Percentiles rank a stretch among this genome's conserved stretches.
These are phyloP conservation scores for Reticulitermes speratus DNA, from an alignment of 1,140 invertebrate species.

Conservation along the genomic window DNA sequence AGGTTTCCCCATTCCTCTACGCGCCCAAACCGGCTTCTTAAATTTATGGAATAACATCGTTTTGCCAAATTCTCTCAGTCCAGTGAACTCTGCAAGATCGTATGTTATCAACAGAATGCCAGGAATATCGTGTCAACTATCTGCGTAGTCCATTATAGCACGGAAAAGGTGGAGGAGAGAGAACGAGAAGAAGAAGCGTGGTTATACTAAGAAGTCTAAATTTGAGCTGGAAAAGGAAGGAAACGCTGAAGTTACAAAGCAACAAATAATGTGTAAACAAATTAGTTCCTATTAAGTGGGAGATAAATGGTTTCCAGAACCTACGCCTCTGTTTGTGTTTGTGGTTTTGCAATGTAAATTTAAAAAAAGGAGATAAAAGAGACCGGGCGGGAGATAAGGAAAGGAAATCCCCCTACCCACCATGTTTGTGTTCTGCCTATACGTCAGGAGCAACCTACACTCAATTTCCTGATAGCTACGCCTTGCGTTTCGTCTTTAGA, in stretches of 20 bases:
- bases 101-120: too few relatives aligned
- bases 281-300: not conserved
- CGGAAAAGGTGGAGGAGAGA: not conserved
- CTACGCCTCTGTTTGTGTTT: constrained; percentile 1
- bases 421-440: not conserved
- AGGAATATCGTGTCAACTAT: too few relatives aligned
- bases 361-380: not conserved
- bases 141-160: not conserved
- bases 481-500: not conserved
- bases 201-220: not conserved
- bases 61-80: too few relatives aligned
- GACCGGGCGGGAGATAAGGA: not conserved
- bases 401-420: not conserved
- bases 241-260: not conserved
- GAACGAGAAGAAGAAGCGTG: too few relatives aligned
- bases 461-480: not conserved
- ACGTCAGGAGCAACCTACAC: not conserved
- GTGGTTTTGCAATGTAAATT: not conserved
- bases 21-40: too few relatives aligned
- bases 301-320: not conserved
- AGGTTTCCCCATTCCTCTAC: too few relatives aligned
- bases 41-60: too few relatives aligned
- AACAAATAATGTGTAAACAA: constrained; percentile 2
- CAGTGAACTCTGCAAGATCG: too few relatives aligned
- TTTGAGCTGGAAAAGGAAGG: not conserved